Conservation (phyloP, 2,888 invertebrate genomes). For the Tethea ocularis region DNA sequence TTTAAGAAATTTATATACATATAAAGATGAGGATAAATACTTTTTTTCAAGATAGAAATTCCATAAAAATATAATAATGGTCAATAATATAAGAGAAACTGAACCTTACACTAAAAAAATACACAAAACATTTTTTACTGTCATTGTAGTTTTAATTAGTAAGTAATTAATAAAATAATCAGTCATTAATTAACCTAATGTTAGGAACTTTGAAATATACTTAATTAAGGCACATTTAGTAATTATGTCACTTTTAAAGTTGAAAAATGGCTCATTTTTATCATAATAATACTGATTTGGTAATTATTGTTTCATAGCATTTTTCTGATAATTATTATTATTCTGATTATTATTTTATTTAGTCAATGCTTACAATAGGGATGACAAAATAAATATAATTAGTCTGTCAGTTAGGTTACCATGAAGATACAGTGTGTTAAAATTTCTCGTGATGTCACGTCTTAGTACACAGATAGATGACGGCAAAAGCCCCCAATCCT, state of each 20-base stretch:
- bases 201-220: neutral
- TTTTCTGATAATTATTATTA: too few species aligned
- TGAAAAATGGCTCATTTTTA: neutral
- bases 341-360: too few species aligned
- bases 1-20: neutral
- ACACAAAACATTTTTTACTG: neutral
- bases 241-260: neutral
- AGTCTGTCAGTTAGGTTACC: too few species aligned
- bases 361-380: too few species aligned
- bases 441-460: too few species aligned
- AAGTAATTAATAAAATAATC: neutral
- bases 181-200: neutral
- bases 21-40: neutral
- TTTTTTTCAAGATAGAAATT: neutral
- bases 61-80: too few species aligned
- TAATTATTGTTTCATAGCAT: neutral
- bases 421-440: too few species aligned
- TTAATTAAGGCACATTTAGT: constrained; percentile 6
- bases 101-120: neutral
- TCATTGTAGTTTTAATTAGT: neutral
- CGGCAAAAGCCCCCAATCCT: too few species aligned
- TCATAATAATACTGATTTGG: neutral
- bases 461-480: too few species aligned
- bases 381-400: too few species aligned
- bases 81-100: neutral